phyloP scores from a whole-genome alignment of 1,140 invertebrate species.

The Papilio glaucus region DNA sequence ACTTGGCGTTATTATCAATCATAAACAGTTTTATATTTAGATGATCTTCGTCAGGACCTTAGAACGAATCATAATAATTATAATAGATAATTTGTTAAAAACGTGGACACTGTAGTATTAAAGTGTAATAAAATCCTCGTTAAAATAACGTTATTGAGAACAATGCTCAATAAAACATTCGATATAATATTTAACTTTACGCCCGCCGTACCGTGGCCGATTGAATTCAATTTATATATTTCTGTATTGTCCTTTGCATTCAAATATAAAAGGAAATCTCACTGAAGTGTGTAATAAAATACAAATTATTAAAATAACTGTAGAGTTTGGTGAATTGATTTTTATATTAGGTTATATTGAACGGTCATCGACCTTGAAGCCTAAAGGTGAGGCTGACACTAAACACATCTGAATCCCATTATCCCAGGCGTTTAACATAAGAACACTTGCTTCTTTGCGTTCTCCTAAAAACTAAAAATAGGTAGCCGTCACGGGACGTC shows the following conservation, averaged over 20 bases:
- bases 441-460: too few species aligned
- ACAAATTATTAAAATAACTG: constrained; percentile 1
- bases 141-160: not conserved
- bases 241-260: not conserved
- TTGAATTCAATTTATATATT: constrained; percentile 13
- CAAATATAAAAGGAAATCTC: not conserved
- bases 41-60: too few species aligned
- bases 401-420: too few species aligned
- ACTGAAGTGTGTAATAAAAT: constrained; percentile 16
- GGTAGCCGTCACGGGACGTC: too few species aligned
- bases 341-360: not conserved
- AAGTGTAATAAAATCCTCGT: constrained; percentile 4
- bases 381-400: not conserved
- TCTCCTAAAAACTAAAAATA: too few species aligned
- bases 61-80: too few species aligned
- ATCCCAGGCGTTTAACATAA: too few species aligned
- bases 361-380: not conserved
- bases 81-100: not conserved
- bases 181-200: constrained; percentile 15
- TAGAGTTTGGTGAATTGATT: not conserved
- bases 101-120: not conserved
- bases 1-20: too few species aligned
- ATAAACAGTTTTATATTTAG: too few species aligned
- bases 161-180: constrained; percentile 9
- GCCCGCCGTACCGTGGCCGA: not conserved